Conservation (phyloP, 2,113 vertebrate genomes). For the Excalfactoria chinensis region DNA sequence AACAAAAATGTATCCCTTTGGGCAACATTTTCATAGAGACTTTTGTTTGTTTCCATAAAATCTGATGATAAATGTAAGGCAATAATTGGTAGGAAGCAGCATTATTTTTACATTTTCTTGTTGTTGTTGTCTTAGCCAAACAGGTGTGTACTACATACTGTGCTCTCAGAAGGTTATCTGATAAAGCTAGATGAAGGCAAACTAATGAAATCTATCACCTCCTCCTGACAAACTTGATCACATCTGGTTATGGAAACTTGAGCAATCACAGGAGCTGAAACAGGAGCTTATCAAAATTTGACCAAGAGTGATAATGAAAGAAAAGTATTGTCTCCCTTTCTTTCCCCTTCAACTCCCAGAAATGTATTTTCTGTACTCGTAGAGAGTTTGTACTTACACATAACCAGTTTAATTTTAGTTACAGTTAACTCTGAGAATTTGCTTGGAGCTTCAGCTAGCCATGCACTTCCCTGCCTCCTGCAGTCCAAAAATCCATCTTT, state of each 20-base stretch:
- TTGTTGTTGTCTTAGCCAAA: not conserved
- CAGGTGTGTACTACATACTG: not conserved
- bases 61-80: not conserved
- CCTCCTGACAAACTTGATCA: not conserved
- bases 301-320: not conserved
- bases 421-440: not conserved
- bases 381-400: not conserved
- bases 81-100: not conserved
- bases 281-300: not conserved
- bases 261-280: not conserved
- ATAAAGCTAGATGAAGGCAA: not conserved
- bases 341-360: not conserved
- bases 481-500: slow-evolving; percentile 17
- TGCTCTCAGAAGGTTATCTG: not conserved
- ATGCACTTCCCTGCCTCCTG: not conserved
- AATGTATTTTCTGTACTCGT: not conserved
- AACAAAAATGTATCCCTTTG: not conserved
- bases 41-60: not conserved
- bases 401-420: not conserved
- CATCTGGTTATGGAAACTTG: not conserved
- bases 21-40: not conserved
- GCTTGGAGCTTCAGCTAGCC: not conserved
- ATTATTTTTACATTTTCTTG: not conserved
- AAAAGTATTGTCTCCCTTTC: not conserved
- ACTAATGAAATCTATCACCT: not conserved